Base-by-base conservation (phyloP, 2,888 invertebrate species). In the Zele albiditarsus region DNA sequence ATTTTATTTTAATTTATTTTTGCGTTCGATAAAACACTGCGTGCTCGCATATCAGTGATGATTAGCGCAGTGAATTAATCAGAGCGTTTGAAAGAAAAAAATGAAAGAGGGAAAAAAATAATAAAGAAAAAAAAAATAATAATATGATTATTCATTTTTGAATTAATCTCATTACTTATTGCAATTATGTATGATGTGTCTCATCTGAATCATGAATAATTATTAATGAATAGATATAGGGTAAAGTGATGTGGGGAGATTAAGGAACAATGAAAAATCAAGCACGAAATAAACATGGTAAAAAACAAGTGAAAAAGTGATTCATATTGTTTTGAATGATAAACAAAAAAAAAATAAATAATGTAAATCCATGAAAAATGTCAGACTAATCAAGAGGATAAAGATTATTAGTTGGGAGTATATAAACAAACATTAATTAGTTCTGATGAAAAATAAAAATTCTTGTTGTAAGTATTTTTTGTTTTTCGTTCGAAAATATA, bases 1-100 rank as follows among this genome's bases (percentile, higher is more conserved):
- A 28, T 28, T 62, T 28, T n/a, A 62, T 62, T 38, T 20, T n/a
- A 33, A 33, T 65, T 65, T 65, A 38, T 65, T 53, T 53, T 20
- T 53, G n/a, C 49, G n/a, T 20, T 53, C n/a, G 3, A 53, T 53
- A 5, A 53, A 53, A 20, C 20, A 53, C 3, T 20, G 20, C 0
- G 23, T 20, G 49, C n/a, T n/a, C 49, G 6, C n/a, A 20, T 53
- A 53, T 53, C 49, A 53, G 20, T 53, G 6, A 53, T 53, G 49
- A 53, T 53, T 53, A 53, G n/a, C n/a, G 49, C 49, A 20, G n/a
- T 53, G 49, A 20, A 53, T 53, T 53, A 53, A 53, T 53, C 49
- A 53, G 49, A 20, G 20, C 23, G 49, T 53, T 53, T 20, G 4
- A 53, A 53, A 53, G 1, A n/a, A 20, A 20, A 53, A n/a, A 1